phyloP scores from a whole-genome alignment of 2,797 vertebrate species.

The Threskiornis aethiopicus region DNA sequence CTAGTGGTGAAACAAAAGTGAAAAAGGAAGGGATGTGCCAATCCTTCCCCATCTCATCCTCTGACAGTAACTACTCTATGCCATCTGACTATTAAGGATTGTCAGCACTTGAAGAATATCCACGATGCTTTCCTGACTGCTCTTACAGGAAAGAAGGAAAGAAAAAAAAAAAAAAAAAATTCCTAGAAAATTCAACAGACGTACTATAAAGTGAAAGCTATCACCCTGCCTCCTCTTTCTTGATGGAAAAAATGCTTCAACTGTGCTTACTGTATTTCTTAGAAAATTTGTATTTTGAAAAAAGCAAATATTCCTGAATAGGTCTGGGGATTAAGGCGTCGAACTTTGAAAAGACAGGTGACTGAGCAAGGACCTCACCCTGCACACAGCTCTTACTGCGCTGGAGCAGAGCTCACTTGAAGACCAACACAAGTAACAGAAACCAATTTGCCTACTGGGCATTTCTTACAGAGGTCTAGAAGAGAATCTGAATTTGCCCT shows the following conservation, averaged over 20 bases:
- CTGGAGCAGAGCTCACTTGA: neutral
- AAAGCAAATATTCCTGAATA: neutral
- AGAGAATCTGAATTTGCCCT: neutral
- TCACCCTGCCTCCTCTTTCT: neutral
- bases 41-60: neutral
- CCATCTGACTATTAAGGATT: neutral
- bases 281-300: neutral
- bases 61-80: neutral
- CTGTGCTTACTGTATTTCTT: neutral
- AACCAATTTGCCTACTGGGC: neutral
- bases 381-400: neutral
- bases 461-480: neutral
- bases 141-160: neutral
- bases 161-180: neutral
- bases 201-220: neutral
- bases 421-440: neutral
- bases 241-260: neutral
- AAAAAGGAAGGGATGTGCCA: neutral
- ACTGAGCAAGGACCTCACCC: neutral
- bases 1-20: neutral
- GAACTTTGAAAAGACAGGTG: neutral
- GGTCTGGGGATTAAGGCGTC: neutral
- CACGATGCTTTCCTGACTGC: neutral
- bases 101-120: neutral
- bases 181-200: neutral